These are phyloP conservation scores for Hemicrepidius hirtus DNA, from an alignment of 2,888 invertebrate genomes.

Conservation along the genomic window DNA sequence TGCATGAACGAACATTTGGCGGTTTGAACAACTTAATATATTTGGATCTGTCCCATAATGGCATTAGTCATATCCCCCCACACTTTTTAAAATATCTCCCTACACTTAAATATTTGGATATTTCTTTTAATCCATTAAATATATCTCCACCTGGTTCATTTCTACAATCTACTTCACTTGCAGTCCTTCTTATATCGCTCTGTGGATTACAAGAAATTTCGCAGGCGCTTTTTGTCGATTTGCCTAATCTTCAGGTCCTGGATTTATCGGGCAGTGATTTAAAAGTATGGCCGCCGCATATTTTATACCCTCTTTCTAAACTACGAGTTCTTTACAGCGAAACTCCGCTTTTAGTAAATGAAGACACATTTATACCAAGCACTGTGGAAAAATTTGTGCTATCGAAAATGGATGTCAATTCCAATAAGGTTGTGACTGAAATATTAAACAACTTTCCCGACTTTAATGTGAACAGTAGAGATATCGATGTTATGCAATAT, in stretches of 20 bases:
- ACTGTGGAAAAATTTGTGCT: constrained; percentile 12
- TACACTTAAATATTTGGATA: constrained; percentile 18
- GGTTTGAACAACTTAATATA: constrained; percentile 4
- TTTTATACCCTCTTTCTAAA: constrained; percentile 3
- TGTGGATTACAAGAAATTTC: background rate
- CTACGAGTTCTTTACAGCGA: constrained; percentile 14
- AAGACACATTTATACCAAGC: constrained; percentile 1
- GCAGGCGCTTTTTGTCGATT: background rate
- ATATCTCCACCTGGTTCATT: background rate
- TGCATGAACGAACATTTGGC: background rate
- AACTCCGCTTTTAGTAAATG: background rate
- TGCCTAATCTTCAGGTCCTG: constrained; percentile 23
- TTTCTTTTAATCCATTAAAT: constrained; percentile 11
- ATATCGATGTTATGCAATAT: background rate
- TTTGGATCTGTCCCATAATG: constrained; percentile 21
- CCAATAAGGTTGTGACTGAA: background rate
- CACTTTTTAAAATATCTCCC: background rate
- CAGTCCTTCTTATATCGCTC: constrained; percentile 12
- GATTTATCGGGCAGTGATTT: constrained; percentile 24
- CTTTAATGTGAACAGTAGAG: background rate
- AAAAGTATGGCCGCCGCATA: constrained; percentile 13
- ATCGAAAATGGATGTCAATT: constrained; percentile 6
- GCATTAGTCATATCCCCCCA: background rate
- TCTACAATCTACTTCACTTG: constrained; percentile 2
- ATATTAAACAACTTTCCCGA: constrained; percentile 1